phyloP scores from a whole-genome alignment of 2,888 invertebrate species.

The Phengaris alcon region DNA sequence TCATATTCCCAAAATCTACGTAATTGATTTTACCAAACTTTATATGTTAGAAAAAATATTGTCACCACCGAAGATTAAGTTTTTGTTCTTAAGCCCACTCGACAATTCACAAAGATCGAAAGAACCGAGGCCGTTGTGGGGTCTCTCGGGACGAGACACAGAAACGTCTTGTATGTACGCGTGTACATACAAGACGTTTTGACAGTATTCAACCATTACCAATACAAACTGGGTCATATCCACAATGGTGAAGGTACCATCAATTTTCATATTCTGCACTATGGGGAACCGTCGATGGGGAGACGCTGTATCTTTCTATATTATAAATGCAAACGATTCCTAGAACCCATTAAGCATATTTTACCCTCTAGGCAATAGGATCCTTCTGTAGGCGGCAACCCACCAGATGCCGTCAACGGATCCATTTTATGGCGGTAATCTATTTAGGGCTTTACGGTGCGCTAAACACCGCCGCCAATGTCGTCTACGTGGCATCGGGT shows the following conservation, averaged over 20 bases:
- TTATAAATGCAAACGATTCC: too few relatives aligned
- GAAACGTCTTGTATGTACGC: neutral
- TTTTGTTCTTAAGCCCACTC: neutral
- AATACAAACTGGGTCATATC: neutral
- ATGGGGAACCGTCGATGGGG: neutral
- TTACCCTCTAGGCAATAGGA: too few relatives aligned
- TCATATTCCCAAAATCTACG: too few relatives aligned
- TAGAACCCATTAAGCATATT: too few relatives aligned
- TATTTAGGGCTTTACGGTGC: too few relatives aligned
- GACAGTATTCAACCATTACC: neutral
- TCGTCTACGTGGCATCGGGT: too few relatives aligned
- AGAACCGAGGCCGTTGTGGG: neutral
- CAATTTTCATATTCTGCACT: neutral
- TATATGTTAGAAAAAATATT: neutral
- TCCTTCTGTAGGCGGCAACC: too few relatives aligned
- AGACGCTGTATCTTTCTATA: neutral
- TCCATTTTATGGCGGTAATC: too few relatives aligned
- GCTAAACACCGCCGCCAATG: too few relatives aligned
- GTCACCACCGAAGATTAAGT: neutral
- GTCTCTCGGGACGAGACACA: slow-evolving; percentile 1
- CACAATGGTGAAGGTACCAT: neutral
- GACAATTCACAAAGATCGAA: slow-evolving; percentile 11
- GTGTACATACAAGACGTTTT: too few relatives aligned
- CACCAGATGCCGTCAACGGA: too few relatives aligned
- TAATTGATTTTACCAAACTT: too few relatives aligned